These are phyloP conservation scores for Falco peregrinus DNA, from an alignment of 2,797 vertebrate genomes.

Conservation along the genomic window DNA sequence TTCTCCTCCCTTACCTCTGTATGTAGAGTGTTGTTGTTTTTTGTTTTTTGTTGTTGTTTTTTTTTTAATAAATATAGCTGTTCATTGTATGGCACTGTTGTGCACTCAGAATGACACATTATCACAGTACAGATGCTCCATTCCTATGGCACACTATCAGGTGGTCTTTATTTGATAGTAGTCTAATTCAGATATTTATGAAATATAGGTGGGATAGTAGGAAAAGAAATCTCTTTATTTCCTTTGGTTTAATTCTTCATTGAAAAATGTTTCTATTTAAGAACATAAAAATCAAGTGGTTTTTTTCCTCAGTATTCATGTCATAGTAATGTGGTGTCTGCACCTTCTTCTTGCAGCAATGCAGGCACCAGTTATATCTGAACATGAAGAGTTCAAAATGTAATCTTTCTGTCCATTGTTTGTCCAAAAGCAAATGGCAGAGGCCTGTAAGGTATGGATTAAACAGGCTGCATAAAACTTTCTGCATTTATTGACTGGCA, in stretches of 20 bases:
- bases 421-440: background rate
- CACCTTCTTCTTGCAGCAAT: fast-evolving
- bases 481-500: background rate
- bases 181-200: background rate
- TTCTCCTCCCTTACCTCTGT: background rate
- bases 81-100: background rate
- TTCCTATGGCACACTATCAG: background rate
- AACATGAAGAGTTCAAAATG: background rate
- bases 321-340: background rate
- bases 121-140: background rate
- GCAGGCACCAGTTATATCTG: background rate
- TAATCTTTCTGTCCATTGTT: background rate
- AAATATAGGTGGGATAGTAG: background rate
- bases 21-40: background rate
- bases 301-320: background rate
- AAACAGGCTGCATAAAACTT: background rate
- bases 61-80: background rate
- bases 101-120: background rate
- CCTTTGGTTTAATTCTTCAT: background rate
- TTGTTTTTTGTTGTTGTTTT: background rate
- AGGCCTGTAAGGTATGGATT: background rate
- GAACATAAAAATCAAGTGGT: background rate
- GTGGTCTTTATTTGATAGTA: background rate
- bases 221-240: background rate
- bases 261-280: background rate